phyloP scores from a whole-genome alignment of 2,797 vertebrate species.

The Megaceryle alcyon region DNA sequence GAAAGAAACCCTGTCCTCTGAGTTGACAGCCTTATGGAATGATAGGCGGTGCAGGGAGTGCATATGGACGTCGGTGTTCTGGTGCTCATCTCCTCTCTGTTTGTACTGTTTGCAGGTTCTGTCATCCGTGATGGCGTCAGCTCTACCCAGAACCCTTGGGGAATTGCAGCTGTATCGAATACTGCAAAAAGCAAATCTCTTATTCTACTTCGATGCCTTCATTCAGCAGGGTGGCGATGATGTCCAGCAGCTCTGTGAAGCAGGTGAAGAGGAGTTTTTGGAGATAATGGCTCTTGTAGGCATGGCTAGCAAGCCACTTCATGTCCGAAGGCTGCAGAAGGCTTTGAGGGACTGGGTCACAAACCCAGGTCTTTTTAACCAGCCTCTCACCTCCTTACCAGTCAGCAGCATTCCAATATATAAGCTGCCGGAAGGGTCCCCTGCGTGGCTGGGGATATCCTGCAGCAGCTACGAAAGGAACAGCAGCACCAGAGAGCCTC shows the following conservation, averaged over 20 bases:
- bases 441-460: constrained; percentile 82
- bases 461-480: constrained; percentile 83
- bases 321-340: constrained; percentile 95
- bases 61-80: accelerated
- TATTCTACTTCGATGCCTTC: constrained; percentile 99
- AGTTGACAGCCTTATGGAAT: background rate
- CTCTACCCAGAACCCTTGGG: constrained; percentile 95
- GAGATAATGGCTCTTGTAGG: constrained; percentile 99
- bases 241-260: constrained; percentile 98
- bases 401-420: constrained; percentile 99
- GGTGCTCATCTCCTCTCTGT: constrained; percentile 2
- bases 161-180: constrained; percentile 98
- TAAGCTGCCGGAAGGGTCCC: constrained; percentile 92
- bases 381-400: constrained; percentile 93
- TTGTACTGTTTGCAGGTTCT: constrained; percentile 59
- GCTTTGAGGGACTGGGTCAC: constrained; percentile 97
- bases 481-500: constrained; percentile 81
- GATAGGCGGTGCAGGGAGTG: accelerated
- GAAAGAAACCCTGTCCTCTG: background rate
- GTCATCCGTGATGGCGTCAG: constrained; percentile 89
- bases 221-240: constrained; percentile 98
- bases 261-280: constrained; percentile 97
- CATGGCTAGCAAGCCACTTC: constrained; percentile 98
- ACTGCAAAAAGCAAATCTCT: constrained; percentile 94
- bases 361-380: constrained; percentile 95